Evolutionary conservation across 2,888 invertebrate species (phyloP).

Genomic region (Pycnomerus fuliginosus): DNA sequence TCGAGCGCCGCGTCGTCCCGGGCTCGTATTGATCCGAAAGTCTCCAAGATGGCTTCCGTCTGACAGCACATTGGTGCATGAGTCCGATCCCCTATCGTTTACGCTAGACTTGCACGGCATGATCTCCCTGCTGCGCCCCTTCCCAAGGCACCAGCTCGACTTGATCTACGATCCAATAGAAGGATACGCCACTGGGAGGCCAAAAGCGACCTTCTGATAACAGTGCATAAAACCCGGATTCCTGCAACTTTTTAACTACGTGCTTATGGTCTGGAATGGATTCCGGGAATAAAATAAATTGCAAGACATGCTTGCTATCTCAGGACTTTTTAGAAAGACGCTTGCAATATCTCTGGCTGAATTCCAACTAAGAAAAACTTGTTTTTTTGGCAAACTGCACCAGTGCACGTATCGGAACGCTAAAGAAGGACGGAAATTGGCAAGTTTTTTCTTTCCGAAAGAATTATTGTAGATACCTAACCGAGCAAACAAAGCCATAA

Average conservation of each 20-base stretch:
- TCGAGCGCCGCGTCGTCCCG: conserved; percentile 37
- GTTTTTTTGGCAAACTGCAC: too few species aligned
- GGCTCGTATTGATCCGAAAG: conserved; percentile 40
- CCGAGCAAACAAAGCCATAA: too few species aligned
- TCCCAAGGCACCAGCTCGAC: conserved; percentile 32
- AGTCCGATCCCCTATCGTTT: conserved; percentile 40
- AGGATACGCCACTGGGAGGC: conserved; percentile 27
- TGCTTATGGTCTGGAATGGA: conserved; percentile 50
- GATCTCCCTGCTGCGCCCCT: conserved; percentile 29
- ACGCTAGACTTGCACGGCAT: conserved; percentile 41
- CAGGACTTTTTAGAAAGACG: conserved; percentile 38
- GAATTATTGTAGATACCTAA: too few species aligned
- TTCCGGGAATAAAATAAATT: conserved; percentile 53
- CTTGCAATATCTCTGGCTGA: conserved; percentile 23
- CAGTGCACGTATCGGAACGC: too few species aligned
- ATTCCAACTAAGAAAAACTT: too few species aligned
- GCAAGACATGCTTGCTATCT: conserved; percentile 48
- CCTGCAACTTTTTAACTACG: conserved; percentile 38
- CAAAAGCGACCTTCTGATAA: conserved; percentile 25
- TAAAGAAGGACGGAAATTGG: too few species aligned
- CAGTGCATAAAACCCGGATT: conserved; percentile 17
- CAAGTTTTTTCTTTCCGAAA: too few species aligned
- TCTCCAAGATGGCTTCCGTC: conserved; percentile 50
- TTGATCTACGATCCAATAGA: conserved; percentile 46
- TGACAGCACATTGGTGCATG: conserved; percentile 47